Evolutionary conservation across 2,113 vertebrate species (phyloP), one percentile per base, ranked within the genome.

Genomic region (Spilogale gracilis): DNA sequence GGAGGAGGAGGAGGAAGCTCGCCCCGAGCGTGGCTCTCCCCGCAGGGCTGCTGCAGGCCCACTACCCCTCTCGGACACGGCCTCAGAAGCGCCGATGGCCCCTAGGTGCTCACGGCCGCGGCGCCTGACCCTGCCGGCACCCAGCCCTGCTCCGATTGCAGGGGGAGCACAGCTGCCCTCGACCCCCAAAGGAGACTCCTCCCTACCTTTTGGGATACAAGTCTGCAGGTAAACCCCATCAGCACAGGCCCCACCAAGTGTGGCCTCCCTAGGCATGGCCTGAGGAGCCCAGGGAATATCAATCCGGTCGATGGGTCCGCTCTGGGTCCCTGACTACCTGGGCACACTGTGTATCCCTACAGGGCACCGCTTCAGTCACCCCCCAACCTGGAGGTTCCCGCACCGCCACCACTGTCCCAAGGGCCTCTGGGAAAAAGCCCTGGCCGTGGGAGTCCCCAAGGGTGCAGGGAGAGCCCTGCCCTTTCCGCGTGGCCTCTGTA

Each of bases 121-220:
- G 9, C 16, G 0, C 6, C 7, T 0, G 38, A 0, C 0, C 30
- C 30, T 3, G 1, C 86, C 2, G 1, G 12, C 1, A 0, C n/a
- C 60, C 30, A 2, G 32, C 21, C 27, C 38, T 3, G 32, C 7
- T 18, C 48, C 0, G 23, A 38, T 25, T 1, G n/a, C 1, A 0
- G 30, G 27, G 56, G 17, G 8, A 17, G 0, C 11, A 14, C 23
- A 45, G 52, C 8, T 32, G 17, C 38, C 27, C 61, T 13, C 7
- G 32, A 38, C 12, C 93, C 8, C 56, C 32, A 25, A 2, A 0
- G 0, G 2, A 60, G 69, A 27, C 17, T 6, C 45, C 18, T 45
- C 32, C 23, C 69, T 9, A 0, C 18, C 10, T 32, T 65, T 14
- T 27, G 6, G 9, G 56, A 8, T 45, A 2, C 0, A 2, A 32